A percentile compares a stretch with the other conserved stretches of the same genome.
These are phyloP conservation scores for Euleptes europaea DNA, from an alignment of 2,113 vertebrate species.

Conservation along the genomic window DNA sequence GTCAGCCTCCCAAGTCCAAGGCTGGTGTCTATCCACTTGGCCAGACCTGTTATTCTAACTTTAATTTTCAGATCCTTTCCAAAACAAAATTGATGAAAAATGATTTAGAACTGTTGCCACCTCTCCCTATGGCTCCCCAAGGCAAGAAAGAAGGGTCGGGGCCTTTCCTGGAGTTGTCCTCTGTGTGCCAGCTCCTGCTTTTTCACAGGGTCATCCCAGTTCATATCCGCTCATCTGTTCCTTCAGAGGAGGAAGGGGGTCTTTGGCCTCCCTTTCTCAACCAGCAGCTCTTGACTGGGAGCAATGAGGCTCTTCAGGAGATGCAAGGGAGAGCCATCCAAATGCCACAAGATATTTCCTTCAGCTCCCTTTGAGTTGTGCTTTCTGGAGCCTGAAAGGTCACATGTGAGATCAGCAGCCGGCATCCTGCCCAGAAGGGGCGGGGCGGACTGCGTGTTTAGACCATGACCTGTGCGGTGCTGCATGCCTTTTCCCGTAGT, in stretches of 20 bases:
- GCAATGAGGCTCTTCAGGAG: neutral
- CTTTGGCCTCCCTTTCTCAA: neutral
- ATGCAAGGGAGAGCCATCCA: neutral
- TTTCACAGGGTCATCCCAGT: neutral
- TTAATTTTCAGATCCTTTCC: neutral
- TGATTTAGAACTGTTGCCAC: too few species aligned
- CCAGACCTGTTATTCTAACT: too few species aligned
- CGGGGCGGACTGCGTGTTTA: neutral
- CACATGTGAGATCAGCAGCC: neutral
- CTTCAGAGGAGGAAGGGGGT: neutral
- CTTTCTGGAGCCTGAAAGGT: accelerated
- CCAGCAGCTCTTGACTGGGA: accelerated
- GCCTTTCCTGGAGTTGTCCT: neutral
- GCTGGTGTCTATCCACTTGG: neutral
- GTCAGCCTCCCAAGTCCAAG: neutral
- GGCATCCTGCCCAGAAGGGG: neutral
- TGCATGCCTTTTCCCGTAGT: constrained; percentile 20
- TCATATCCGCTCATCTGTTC: accelerated
- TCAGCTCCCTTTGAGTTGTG: accelerated
- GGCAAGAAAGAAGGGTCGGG: neutral
- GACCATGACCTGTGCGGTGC: accelerated
- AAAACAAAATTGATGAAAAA: neutral
- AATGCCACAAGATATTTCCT: accelerated
- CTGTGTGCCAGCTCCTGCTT: neutral
- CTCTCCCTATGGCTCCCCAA: too few species aligned